Evolutionary conservation across 1,140 invertebrate genomes (phyloP).

Genomic region (Sminthurinus signatus): DNA sequence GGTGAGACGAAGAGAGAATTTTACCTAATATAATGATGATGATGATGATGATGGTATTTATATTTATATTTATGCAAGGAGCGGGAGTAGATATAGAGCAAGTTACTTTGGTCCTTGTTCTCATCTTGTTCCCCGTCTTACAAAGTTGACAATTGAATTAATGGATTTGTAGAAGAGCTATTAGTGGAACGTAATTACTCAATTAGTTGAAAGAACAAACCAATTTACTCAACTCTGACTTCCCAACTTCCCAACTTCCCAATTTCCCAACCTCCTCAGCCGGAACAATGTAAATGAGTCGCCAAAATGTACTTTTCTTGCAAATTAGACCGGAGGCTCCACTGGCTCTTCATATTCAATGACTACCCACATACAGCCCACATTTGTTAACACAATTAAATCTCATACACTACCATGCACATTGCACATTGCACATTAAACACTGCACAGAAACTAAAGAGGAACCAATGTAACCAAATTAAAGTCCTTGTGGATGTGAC

Average conservation of each 20-base stretch:
- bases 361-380: neutral
- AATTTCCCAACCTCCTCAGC: constrained; percentile 22
- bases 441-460: too few species aligned
- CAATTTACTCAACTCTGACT: constrained; percentile 18
- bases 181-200: constrained; percentile 28
- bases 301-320: constrained; percentile 33
- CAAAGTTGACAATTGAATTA: constrained; percentile 20
- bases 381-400: constrained; percentile 12
- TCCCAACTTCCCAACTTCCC: constrained; percentile 10
- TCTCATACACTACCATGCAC: neutral
- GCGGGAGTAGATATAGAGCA: too few species aligned
- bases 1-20: too few species aligned
- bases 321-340: constrained; percentile 25
- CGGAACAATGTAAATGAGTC: constrained; percentile 32
- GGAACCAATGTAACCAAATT: too few species aligned
- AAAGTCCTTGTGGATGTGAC: too few species aligned
- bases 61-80: too few species aligned
- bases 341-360: constrained; percentile 3
- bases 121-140: neutral
- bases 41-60: too few species aligned
- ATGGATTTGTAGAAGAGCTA: constrained; percentile 15
- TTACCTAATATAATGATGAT: too few species aligned
- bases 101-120: too few species aligned
- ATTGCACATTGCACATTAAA: too few species aligned
- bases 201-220: constrained; percentile 29